phyloP scores from a whole-genome alignment of 2,888 invertebrate species.

The Arrhopalites spinosus region DNA sequence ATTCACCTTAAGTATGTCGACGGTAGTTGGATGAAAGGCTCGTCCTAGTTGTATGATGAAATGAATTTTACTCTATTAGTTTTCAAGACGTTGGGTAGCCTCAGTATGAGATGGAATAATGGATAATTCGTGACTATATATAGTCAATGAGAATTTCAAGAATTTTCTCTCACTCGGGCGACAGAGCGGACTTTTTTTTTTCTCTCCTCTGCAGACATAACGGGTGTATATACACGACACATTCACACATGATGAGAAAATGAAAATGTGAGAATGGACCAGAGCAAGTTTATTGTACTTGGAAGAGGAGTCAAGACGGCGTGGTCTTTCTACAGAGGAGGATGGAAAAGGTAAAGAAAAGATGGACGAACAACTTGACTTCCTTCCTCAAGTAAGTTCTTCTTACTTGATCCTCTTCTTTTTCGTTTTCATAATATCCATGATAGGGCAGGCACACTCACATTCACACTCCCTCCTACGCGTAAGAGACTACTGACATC shows the following conservation, averaged over 20 bases:
- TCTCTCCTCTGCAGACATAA: neutral
- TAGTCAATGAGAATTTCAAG: conserved; percentile 32
- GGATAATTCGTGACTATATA: conserved; percentile 33
- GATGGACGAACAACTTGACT: too few relatives aligned
- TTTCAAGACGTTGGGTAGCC: conserved; percentile 21
- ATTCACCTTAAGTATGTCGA: neutral
- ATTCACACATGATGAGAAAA: neutral
- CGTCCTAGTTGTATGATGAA: neutral
- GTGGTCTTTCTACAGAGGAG: too few relatives aligned
- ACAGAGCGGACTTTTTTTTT: neutral
- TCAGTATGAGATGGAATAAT: conserved; percentile 23
- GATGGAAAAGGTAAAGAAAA: too few relatives aligned
- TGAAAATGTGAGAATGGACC: neutral
- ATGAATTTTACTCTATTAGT: conserved; percentile 17
- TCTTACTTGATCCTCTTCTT: too few relatives aligned
- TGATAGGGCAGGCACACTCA: too few relatives aligned
- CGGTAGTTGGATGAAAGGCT: neutral
- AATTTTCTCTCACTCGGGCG: conserved; percentile 12
- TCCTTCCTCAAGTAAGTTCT: too few relatives aligned
- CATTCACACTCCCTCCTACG: neutral
- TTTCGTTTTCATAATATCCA: too few relatives aligned
- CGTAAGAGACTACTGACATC: too few relatives aligned
- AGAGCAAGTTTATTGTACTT: neutral
- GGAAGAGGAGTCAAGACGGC: too few relatives aligned
- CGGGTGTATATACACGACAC: neutral